Base-by-base conservation (phyloP, 2,888 invertebrate genomes). In the Phaonia tiefii region DNA sequence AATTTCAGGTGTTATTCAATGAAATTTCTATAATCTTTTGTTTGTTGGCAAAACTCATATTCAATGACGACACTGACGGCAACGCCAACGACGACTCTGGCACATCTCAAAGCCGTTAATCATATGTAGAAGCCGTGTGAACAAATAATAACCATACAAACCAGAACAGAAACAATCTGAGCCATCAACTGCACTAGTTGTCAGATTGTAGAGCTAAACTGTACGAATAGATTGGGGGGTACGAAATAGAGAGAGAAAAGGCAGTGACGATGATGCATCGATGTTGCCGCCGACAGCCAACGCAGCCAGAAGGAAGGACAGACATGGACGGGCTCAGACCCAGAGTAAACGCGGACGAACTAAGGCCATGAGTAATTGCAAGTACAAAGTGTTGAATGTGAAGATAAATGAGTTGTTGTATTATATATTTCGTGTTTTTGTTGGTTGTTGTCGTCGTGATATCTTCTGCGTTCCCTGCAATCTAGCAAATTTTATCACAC, bases 361-460 rank as follows among this genome's bases (percentile, higher is more conserved):
- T 49, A 70, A 11, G 39, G 11, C 70, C 44, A 75, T 81, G 79
- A 79, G 58, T 79, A 79, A 81, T 81, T 79, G 69, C 67, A 54
- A 60, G 5, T 58, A 77, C 70, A 75, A 72, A 75, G 67, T 81
- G 81, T 79, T 75, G 75, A 78, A 81, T 81, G 25, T 72, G 17
- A 79, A 79, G 81, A 81, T 81, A 81, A 81, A 81, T 81, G 71
- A 78, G 80, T 81, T 78, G 73, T 58, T 74, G 73, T 75, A 72
- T 46, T 66, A 39, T 54, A 22, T 22, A 54, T 54, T 54, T 31
- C 31, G 54, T 49, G 49, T 71, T 70, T 65, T 17, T 37, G 60
- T 31, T 39, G 49, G 69, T n/a, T 37, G 60, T 31, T 39, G 46
- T 25, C 44, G 73, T 17, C 49, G 20, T 65, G 39, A 42, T 60